Evolutionary conservation across 2,888 invertebrate genomes (phyloP), one percentile per base, ranked within the genome.

Genomic region (Melolontha melolontha): DNA sequence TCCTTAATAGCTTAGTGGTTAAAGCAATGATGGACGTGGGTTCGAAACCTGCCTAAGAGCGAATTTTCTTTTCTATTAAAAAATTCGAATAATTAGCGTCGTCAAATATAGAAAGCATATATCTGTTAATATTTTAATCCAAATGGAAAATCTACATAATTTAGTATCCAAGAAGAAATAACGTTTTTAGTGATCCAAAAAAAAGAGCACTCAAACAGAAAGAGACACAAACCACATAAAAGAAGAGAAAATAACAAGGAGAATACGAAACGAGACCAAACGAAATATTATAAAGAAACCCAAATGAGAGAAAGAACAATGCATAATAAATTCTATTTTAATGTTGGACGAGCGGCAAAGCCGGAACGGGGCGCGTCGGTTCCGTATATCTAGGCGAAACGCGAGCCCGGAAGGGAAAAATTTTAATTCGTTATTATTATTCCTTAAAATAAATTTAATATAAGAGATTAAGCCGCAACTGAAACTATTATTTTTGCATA

Each of bases 401-500:
- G 34, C 34, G 34, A 34, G 17, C 16, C 47, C 16, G 47, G 47
- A 47, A 47, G 47, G 1, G 47, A 47, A 47, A 47, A 47, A 47
- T 47, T 47, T 17, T 47, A 47, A 47, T 47, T 47, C 47, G 47
- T 47, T 14, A 47, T 47, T 47, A 17, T 47, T 47, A 47, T 47
- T 34, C 34, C 34, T 34, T 59, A 65, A 65, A 65, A 65, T 52
- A 65, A 65, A 65, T 65, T 65, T 54, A 29, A 54, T 47, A 65
- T 44, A 55, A 34, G 41, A 47, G 65, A 65, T 65, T 65, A 65
- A 47, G 42, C 50, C 11, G 14, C 64, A 49, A 29, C 49, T 39
- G 52, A 65, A 68, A 65, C 68, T 68, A 68, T 65, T 68, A 68
- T 57, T 59, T 68, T 64, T 68, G 68, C 68, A 68, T 68, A 64